These are phyloP conservation scores for Eidolon dupreanum DNA, from an alignment of 2,797 vertebrate genomes.

Conservation along the genomic window DNA sequence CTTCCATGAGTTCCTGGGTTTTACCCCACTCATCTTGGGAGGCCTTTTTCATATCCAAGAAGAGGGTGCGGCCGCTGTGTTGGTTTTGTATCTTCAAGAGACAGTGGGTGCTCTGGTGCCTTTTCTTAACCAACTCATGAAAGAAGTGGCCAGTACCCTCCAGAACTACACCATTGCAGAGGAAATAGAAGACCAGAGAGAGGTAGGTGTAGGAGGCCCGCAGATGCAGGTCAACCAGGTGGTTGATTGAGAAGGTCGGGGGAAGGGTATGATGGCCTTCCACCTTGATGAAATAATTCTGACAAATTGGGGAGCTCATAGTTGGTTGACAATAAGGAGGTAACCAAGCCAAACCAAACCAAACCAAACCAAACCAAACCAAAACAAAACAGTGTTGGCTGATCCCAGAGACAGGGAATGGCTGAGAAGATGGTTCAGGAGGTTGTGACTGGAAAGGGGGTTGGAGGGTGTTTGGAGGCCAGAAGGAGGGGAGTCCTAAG, in stretches of 20 bases:
- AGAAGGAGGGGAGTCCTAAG: not conserved
- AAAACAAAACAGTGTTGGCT: not conserved
- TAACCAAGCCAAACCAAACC: too few relatives aligned
- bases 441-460: not conserved
- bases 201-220: not conserved
- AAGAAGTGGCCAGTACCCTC: not conserved
- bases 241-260: not conserved
- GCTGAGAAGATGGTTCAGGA: not conserved
- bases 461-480: not conserved
- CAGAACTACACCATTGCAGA: not conserved
- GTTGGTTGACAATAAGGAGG: not conserved
- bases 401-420: not conserved
- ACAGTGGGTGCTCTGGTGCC: rapidly evolving
- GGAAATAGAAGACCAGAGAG: not conserved
- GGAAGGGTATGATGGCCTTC: not conserved
- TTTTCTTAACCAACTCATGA: not conserved
- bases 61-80: rapidly evolving
- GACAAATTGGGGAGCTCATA: not conserved
- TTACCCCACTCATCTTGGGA: not conserved
- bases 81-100: not conserved
- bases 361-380: too few relatives aligned
- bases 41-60: not conserved
- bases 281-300: not conserved
- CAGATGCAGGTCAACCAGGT: too few relatives aligned
- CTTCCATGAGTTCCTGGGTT: not conserved